These are phyloP conservation scores for Trissolcus brochymenae DNA, from an alignment of 2,888 invertebrate genomes.

Conservation along the genomic window DNA sequence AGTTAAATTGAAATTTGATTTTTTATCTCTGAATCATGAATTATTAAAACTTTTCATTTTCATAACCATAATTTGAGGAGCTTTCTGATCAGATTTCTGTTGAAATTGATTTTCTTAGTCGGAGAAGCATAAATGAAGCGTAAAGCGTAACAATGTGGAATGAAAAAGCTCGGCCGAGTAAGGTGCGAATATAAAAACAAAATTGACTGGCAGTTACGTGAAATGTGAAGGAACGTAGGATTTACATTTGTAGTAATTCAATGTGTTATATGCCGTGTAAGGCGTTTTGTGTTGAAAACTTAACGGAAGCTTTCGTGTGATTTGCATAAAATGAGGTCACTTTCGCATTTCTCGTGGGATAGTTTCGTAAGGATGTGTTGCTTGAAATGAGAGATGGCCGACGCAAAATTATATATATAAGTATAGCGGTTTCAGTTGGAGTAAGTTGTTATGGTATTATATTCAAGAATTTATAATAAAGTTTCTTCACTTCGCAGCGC, in stretches of 20 bases:
- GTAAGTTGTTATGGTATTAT: conserved; percentile 6
- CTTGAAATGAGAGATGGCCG: conserved; percentile 26
- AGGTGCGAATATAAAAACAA: conserved; percentile 22
- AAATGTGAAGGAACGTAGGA: conserved; percentile 27
- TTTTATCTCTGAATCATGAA: no score
- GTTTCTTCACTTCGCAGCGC: background rate
- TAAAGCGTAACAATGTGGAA: conserved; percentile 30
- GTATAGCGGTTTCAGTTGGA: background rate
- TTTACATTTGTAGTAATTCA: conserved; percentile 38
- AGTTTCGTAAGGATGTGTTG: conserved; percentile 36
- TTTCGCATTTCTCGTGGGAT: conserved; percentile 50
- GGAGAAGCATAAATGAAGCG: conserved; percentile 37
- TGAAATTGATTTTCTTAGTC: conserved; percentile 28
- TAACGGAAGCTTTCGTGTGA: conserved; percentile 68
- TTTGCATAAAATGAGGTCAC: conserved; percentile 72
- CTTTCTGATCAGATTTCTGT: conserved; percentile 23
- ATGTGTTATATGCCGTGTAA: conserved; percentile 39
- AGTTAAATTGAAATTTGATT: no score
- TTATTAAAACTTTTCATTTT: no score
- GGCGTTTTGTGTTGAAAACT: conserved; percentile 60
- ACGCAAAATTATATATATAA: conserved; percentile 12
- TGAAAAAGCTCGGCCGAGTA: conserved; percentile 22
- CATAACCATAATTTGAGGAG: conserved; percentile 19
- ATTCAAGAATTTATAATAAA: conserved; percentile 1
- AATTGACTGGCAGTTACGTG: conserved; percentile 25